These are phyloP conservation scores for Mythimna impura DNA, from an alignment of 2,888 invertebrate species.

Conservation along the genomic window DNA sequence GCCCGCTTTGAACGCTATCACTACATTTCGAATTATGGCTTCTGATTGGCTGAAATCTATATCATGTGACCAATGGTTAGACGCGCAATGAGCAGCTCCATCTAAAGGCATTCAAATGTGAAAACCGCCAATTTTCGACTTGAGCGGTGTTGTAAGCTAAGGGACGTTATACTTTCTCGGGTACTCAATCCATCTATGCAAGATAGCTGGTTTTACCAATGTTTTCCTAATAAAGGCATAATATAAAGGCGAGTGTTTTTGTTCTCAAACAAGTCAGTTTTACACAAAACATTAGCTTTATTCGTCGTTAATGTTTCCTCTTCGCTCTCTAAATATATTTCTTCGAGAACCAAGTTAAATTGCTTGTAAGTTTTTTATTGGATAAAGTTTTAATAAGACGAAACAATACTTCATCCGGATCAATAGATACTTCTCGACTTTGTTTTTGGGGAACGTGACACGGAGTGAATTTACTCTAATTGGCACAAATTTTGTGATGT, in stretches of 20 bases:
- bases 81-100: too few species aligned
- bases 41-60: too few species aligned
- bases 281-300: slow-evolving; percentile 58
- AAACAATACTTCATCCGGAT: slow-evolving; percentile 60
- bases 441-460: slow-evolving; percentile 17
- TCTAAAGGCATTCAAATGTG: too few species aligned
- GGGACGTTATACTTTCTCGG: too few species aligned
- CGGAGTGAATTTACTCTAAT: background rate
- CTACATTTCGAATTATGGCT: too few species aligned
- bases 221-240: too few species aligned
- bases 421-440: slow-evolving; percentile 37
- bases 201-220: too few species aligned
- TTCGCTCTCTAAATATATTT: slow-evolving; percentile 56
- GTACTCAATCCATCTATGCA: too few species aligned
- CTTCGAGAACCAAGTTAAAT: slow-evolving; percentile 59
- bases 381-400: slow-evolving; percentile 64
- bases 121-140: too few species aligned
- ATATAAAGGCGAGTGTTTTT: background rate
- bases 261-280: slow-evolving; percentile 32
- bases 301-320: slow-evolving; percentile 55
- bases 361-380: slow-evolving; percentile 66
- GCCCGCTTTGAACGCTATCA: too few species aligned
- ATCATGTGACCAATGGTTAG: too few species aligned
- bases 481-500: background rate
- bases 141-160: too few species aligned